Conservation (phyloP, 2,797 vertebrate genomes). For the Acanthurus tractus region DNA sequence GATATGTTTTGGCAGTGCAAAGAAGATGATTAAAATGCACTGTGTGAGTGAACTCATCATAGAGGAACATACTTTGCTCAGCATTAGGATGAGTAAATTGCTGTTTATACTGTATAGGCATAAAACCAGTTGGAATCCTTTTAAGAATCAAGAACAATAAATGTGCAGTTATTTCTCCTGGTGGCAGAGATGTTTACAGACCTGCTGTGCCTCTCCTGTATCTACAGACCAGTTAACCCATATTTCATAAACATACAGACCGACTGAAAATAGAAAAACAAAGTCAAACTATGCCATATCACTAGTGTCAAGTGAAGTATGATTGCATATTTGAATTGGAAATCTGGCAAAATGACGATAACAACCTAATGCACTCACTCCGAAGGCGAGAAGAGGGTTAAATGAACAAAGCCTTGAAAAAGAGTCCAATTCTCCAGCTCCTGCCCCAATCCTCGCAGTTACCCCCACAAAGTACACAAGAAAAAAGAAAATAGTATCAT, state of each 20-base stretch:
- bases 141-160: conserved; percentile 48
- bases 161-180: conserved; percentile 52
- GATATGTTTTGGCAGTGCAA: neutral
- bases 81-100: conserved; percentile 24
- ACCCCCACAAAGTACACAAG: conserved; percentile 82
- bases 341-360: conserved; percentile 76
- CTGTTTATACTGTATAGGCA: conserved; percentile 28
- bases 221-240: conserved; percentile 77
- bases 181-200: conserved; percentile 67
- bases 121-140: conserved; percentile 39
- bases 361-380: conserved; percentile 65
- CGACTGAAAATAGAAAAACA: conserved; percentile 71
- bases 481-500: conserved; percentile 82
- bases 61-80: conserved; percentile 5
- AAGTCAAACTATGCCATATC: conserved; percentile 76
- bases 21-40: neutral
- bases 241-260: conserved; percentile 61
- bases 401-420: conserved; percentile 85
- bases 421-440: conserved; percentile 80
- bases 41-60: neutral
- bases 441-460: conserved; percentile 78
- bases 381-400: conserved; percentile 78
- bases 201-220: conserved; percentile 56
- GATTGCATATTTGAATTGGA: conserved; percentile 73
- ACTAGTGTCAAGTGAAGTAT: conserved; percentile 68